Evolutionary conservation across 1,140 invertebrate species (phyloP).

Genomic region (Bombus confusus): DNA sequence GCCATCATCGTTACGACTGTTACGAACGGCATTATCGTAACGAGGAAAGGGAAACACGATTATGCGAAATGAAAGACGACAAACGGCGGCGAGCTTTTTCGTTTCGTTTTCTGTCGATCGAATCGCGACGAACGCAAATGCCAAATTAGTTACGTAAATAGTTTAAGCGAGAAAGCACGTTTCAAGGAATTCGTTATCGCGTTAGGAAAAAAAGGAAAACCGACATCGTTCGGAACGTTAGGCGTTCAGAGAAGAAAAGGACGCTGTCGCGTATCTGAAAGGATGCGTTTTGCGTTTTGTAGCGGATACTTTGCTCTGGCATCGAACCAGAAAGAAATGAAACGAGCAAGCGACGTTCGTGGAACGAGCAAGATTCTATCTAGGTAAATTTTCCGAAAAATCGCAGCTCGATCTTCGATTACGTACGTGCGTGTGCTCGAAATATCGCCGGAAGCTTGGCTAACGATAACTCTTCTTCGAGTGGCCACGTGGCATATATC

Average conservation of each 20-base stretch:
- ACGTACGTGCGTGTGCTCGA: neutral
- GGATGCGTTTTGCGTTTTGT: neutral
- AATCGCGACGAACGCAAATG: neutral
- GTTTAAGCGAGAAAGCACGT: neutral
- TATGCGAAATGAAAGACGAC: neutral
- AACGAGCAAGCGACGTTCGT: neutral
- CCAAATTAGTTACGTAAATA: neutral
- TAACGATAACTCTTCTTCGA: neutral
- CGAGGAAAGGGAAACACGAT: too few species aligned
- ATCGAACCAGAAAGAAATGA: neutral
- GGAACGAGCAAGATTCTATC: neutral
- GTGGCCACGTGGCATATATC: neutral
- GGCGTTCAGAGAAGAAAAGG: neutral
- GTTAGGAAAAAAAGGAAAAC: accelerated
- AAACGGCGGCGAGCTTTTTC: neutral
- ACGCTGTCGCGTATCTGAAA: neutral
- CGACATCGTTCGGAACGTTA: neutral
- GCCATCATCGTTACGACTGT: conserved; percentile 11
- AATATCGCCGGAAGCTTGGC: neutral
- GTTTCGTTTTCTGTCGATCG: neutral
- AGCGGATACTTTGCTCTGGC: neutral
- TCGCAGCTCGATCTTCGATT: neutral
- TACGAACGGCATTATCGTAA: neutral
- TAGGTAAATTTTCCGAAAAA: neutral
- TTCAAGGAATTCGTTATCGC: neutral